Evolutionary conservation across 2,797 vertebrate species (phyloP).

Genomic region (Ptychobarbus kaznakovi): DNA sequence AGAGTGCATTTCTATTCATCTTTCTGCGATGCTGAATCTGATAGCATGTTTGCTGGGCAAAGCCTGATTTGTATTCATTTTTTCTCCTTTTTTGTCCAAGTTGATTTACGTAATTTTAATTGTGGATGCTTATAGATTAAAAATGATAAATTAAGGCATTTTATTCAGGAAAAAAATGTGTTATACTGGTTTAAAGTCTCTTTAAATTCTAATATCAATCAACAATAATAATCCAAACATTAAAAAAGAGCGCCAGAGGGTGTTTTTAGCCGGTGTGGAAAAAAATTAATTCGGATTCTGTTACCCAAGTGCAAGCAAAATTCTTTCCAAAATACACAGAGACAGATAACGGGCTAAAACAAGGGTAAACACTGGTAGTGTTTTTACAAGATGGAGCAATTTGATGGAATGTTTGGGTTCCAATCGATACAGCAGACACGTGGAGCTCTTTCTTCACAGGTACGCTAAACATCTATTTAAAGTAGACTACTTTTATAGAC

Average conservation of each 20-base stretch:
- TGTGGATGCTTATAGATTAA: neutral
- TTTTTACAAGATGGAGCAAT: neutral
- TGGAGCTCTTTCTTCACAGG: neutral
- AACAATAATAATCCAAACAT: neutral
- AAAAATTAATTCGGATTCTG: neutral
- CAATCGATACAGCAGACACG: neutral
- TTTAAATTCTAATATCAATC: neutral
- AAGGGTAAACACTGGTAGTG: neutral
- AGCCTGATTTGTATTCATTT: neutral
- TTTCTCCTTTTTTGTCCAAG: no score
- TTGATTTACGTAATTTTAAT: no score
- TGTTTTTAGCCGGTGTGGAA: neutral
- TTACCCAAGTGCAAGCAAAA: neutral
- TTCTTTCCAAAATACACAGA: neutral
- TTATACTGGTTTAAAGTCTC: neutral
- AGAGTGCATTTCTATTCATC: slow-evolving; percentile 64
- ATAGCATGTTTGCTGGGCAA: slow-evolving; percentile 45
- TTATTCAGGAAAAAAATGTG: no score
- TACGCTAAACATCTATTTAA: neutral
- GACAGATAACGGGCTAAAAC: neutral
- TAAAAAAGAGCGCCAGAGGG: neutral
- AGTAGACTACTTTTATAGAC: neutral
- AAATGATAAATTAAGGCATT: no score
- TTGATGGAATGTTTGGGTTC: neutral
- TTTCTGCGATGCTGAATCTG: slow-evolving; percentile 67